Base-by-base conservation (phyloP, 2,797 vertebrate species). In the Aldrovandia affinis region DNA sequence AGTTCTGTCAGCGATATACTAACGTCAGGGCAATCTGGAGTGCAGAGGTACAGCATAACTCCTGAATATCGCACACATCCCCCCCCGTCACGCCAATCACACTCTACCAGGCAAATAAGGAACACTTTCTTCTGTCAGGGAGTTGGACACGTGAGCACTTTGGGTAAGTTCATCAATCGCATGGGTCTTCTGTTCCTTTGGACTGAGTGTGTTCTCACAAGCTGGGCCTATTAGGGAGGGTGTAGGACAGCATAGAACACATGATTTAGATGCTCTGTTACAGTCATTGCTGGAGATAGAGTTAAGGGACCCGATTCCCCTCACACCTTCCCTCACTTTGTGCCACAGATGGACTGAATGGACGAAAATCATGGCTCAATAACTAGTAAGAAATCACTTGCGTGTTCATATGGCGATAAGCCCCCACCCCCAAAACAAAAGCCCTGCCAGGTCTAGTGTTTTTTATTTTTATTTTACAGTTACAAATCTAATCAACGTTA, bases 1-100 rank as follows among this genome's bases (percentile, higher is more conserved):
- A 90, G 93, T 92, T 94, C 90, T 91, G 88, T 95, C 90, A 92
- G 92, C 92, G 91, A 86, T 92, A 91, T 92, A 87, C 92, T 88
- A 89, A 91, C 92, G 91, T 95, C 92, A 93, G 90, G 90, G 91
- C 86, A 93, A 90, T 89, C 82, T 79, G 89, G 81, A 78, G 87
- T 90, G 80, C 90, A 90, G 90, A 84, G 86, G 85, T 91, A 88
- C 89, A 88, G 89, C 84, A 90, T 87, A 90, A 86, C 82, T 87
- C 82, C 88, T 88, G 88, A 89, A 90, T 89, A 89, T 91, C 92
- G 85, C 89, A 86, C 91, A 89, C 83, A 50, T 6, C 6, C 6
- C 87, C 88, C 75, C 22, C 78, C 36, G 86, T 88, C 90, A 88
- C 87, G 78, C 83, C 88, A 89, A 89, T 93, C 88, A 89, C 86